Base-by-base conservation (phyloP, 2,888 invertebrate genomes). In the Scrobipalpa atriplicella region DNA sequence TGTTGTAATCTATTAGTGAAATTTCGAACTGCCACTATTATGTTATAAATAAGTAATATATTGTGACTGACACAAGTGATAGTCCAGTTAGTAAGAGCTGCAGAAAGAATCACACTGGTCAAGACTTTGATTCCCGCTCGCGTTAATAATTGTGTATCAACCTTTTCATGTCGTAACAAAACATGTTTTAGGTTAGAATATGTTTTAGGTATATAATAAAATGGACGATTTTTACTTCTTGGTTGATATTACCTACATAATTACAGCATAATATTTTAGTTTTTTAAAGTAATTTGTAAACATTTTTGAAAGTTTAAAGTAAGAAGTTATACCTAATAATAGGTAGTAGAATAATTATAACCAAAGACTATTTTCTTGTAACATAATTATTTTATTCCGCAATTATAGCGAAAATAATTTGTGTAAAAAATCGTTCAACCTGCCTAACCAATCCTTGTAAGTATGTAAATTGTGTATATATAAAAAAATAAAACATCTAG, bases 401-500 rank as follows among this genome's bases (percentile, higher is more conserved):
- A 29, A 29, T 29, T 29, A 2, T 29, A 29, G 29, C 29, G 29
- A 29, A 29, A 29, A 29, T 29, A 29, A 5, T 29, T 13, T 1
- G 11, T 10, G 10, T 54, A 54, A 54, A 54, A 54, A 21, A 19
- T 18, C 19, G 19, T 54, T 19, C 8, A 51, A 39, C 39, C 39
- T 16, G n/a, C 47, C n/a, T 47, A 47, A 47, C 47, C 43, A 11
- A n/a, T 43, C 43, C 16, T 47, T 47, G 47, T 47, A 47, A 47
- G 47, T 47, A 47, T 73, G 71, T 72, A 73, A 70, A 63, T 71
- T 0, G 65, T 75, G 73, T 75, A 73, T 67, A 68, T 64, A 86
- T 85, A 86, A 78, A 77, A 84, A 83, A 81, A 80, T 29, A 60
- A 78, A 80, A 81, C 82, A 82, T 92, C 92, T 92, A 92, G 92